A percentile compares a stretch with the other conserved stretches of the same genome.
phyloP scores from a whole-genome alignment of 2,888 invertebrate genomes.

The Asteroscopus sphinx region DNA sequence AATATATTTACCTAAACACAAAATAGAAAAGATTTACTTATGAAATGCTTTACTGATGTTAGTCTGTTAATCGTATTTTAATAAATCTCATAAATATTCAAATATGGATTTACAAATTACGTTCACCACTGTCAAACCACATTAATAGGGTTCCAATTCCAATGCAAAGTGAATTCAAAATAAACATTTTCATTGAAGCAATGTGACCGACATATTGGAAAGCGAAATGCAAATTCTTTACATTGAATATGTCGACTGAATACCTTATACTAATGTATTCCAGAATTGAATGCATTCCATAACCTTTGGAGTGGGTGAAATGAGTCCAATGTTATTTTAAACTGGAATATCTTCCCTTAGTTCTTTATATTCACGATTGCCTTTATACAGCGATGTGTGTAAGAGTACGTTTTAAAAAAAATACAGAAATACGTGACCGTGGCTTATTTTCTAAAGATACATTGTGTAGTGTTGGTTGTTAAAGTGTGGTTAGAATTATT shows the following conservation, averaged over 20 bases:
- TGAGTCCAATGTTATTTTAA: conserved; percentile 45
- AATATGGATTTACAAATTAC: background rate
- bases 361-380: conserved; percentile 23
- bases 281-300: conserved; percentile 43
- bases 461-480: no score
- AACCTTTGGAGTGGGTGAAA: conserved; percentile 37
- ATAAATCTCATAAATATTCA: no score
- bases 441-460: no score
- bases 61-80: no score
- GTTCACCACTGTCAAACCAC: conserved; percentile 4
- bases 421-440: conserved; percentile 16
- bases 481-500: no score
- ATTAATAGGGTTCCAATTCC: conserved; percentile 5
- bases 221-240: conserved; percentile 44
- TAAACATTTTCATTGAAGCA: conserved; percentile 37
- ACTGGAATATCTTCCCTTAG: conserved; percentile 30
- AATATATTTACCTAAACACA: no score
- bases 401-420: conserved; percentile 14
- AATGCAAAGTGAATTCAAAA: conserved; percentile 20
- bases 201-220: conserved; percentile 40
- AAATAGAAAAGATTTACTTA: no score
- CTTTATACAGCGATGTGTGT: conserved; percentile 7
- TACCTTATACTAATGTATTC: conserved; percentile 47
- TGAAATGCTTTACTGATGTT: no score
- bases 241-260: conserved; percentile 47